Evolutionary conservation across 2,113 vertebrate genomes (phyloP).

Genomic region (Hippolais icterina): DNA sequence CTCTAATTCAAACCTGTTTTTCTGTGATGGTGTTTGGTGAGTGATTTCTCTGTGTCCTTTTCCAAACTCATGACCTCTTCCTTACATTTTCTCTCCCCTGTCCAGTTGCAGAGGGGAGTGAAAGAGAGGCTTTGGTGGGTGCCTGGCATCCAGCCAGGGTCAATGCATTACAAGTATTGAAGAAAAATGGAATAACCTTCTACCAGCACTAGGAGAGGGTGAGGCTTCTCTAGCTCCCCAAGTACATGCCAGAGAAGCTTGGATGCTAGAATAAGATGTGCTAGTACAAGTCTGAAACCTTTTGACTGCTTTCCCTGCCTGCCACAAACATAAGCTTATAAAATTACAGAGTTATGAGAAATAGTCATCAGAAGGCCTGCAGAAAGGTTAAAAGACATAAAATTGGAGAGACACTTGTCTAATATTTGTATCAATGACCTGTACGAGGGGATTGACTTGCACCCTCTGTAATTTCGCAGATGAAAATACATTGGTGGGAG

Average conservation of each 20-base stretch:
- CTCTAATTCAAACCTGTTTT: background rate
- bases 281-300: background rate
- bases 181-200: background rate
- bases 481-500: background rate
- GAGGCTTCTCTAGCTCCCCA: background rate
- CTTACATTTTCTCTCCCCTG: background rate
- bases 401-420: background rate
- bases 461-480: background rate
- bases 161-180: fast-evolving
- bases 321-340: background rate
- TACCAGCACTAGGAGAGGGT: background rate
- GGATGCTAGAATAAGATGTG: background rate
- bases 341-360: background rate
- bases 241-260: background rate
- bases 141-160: background rate
- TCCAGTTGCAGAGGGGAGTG: background rate
- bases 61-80: fast-evolving
- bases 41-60: background rate
- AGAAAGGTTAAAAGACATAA: background rate
- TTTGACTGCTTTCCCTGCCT: background rate
- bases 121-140: background rate
- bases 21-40: background rate
- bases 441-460: fast-evolving
- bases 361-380: background rate
- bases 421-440: background rate